phyloP scores from a whole-genome alignment of 2,888 invertebrate genomes.

The Drosophila nr. fundita region DNA sequence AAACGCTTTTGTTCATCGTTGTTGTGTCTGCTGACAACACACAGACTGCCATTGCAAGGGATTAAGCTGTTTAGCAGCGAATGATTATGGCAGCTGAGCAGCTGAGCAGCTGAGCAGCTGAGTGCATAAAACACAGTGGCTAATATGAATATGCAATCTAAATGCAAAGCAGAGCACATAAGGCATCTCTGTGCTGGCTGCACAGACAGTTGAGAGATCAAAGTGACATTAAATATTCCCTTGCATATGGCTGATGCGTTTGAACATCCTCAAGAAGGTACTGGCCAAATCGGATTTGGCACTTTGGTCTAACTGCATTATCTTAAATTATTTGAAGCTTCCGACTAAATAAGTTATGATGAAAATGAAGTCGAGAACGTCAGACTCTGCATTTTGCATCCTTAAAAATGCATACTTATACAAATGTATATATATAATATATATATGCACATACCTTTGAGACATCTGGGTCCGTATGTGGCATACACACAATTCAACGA shows the following conservation, averaged over 20 bases:
- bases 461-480: background rate
- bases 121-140: slow-evolving; percentile 1
- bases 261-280: slow-evolving; percentile 7
- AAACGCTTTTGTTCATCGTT: slow-evolving; percentile 10
- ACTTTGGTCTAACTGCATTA: slow-evolving; percentile 61
- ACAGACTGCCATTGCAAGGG: slow-evolving; percentile 60
- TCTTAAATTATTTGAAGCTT: slow-evolving; percentile 65
- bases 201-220: slow-evolving; percentile 40
- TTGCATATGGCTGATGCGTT: slow-evolving; percentile 14
- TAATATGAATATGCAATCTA: slow-evolving; percentile 20
- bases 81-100: slow-evolving; percentile 27
- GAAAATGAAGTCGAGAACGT: slow-evolving; percentile 32
- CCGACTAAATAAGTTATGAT: slow-evolving; percentile 61
- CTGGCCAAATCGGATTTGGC: slow-evolving; percentile 69
- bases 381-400: slow-evolving; percentile 19
- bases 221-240: slow-evolving; percentile 58
- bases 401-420: slow-evolving; percentile 1
- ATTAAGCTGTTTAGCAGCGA: slow-evolving; percentile 53
- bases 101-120: slow-evolving; percentile 17
- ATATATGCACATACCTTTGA: slow-evolving; percentile 20
- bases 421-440: background rate
- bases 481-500: background rate
- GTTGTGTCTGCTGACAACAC: slow-evolving; percentile 33
- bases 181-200: slow-evolving; percentile 20
- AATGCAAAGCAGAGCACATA: slow-evolving; percentile 6